Evolutionary conservation across 2,888 invertebrate genomes (phyloP), one percentile per base, ranked within the genome.

Genomic region (Cremastinae sp.): DNA sequence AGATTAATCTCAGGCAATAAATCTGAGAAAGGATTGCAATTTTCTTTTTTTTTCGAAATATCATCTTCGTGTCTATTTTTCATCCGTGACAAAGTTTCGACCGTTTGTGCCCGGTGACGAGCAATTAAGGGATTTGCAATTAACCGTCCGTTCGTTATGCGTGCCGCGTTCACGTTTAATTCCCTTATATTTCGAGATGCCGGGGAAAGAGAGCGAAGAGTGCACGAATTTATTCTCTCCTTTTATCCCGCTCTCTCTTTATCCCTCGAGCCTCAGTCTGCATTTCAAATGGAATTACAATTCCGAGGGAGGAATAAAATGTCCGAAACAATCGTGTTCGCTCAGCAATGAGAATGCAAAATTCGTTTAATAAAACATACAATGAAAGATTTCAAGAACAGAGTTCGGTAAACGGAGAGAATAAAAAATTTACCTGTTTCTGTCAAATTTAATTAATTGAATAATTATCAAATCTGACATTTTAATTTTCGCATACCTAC

Each of bases 221-320:
- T 53, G 65, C 43, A 43, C 53, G 41, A n/a, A 8, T 41, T 41
- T 41, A 9, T 12, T 41, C 37, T 35, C 12, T 14, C 37, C 9
- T 2, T 55, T 8, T 12, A 14, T 55, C 37, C 14, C 55, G 5
- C 18, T 18, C 20, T 49, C 53, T 65, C 69, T 20, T 47, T 14
- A 14, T 41, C 39, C 14, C 28, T 47, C 59, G 83, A 76, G 86
- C 80, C 87, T 86, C 88, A 86, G 88, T 89, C 88, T 88, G 89
- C 86, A 88, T 89, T 88, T 88, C 86, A 87, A 88, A 87, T 87
- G 85, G 84, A 88, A 86, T 88, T 87, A 87, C 85, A 83, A 78
- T 82, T 39, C 58, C 47, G 45, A 78, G 78, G 35, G 47, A 7
- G 28, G 37, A 18, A 59, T 47, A 75, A 73, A 73, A 61, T 53